A percentile compares a stretch with the other conserved stretches of the same genome.
Evolutionary conservation across 2,888 invertebrate species (phyloP).

Genomic region (Oasisia sp.): DNA sequence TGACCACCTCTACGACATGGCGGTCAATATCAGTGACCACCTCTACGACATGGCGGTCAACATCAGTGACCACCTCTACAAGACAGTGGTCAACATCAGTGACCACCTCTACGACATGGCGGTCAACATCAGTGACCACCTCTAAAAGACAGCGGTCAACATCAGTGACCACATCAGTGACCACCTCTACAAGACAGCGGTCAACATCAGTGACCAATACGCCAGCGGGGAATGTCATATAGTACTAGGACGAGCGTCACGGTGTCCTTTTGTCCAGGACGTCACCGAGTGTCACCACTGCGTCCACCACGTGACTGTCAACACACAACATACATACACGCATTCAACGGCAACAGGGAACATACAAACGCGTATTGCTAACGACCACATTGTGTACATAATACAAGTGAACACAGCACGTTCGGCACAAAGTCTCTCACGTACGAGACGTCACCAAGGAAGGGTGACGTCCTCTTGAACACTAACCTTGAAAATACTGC

Average conservation of each 20-base stretch:
- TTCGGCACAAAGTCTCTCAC: conserved; percentile 6
- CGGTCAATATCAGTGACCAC: neutral
- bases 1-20: neutral
- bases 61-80: neutral
- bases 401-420: neutral
- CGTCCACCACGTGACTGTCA: neutral
- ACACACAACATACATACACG: neutral
- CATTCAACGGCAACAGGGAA: neutral
- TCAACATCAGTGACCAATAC: neutral
- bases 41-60: too few species aligned
- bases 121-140: neutral
- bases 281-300: neutral
- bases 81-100: neutral
- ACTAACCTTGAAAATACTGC: neutral
- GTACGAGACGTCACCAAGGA: neutral
- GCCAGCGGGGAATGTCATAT: neutral
- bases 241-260: neutral
- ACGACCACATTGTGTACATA: neutral
- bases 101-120: too few species aligned
- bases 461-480: neutral
- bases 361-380: neutral
- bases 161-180: neutral
- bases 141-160: too few species aligned
- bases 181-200: neutral
- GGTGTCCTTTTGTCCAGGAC: neutral